A percentile compares a stretch with the other conserved stretches of the same genome.
Conservation (phyloP, 2,888 invertebrate genomes). For the Cyclophora punctaria region DNA sequence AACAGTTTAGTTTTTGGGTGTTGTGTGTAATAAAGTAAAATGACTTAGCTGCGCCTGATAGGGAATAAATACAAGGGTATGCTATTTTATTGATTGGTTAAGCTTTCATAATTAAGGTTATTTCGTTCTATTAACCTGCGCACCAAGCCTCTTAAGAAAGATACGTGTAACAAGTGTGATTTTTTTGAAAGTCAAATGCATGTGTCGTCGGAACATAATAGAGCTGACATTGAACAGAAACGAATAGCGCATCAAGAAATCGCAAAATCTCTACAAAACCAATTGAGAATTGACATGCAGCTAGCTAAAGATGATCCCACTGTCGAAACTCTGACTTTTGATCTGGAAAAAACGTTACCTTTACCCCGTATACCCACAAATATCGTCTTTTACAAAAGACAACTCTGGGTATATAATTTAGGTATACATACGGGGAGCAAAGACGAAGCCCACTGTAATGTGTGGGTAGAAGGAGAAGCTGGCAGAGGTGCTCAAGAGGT, state of each 20-base stretch:
- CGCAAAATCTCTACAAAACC: slow-evolving; percentile 1
- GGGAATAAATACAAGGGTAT: no score
- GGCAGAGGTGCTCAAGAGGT: slow-evolving; percentile 18
- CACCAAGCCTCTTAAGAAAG: slow-evolving; percentile 7
- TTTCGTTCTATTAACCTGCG: slow-evolving; percentile 9
- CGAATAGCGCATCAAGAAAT: neutral
- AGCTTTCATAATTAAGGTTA: no score
- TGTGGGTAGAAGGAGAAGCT: slow-evolving; percentile 20
- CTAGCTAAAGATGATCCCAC: slow-evolving; percentile 8
- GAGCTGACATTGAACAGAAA: neutral
- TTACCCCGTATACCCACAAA: slow-evolving; percentile 6
- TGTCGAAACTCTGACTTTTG: slow-evolving; percentile 4
- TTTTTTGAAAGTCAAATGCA: neutral
- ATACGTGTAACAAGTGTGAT: no score
- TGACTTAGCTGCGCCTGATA: no score
- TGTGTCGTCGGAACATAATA: neutral
- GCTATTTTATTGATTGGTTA: no score
- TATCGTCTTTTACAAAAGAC: slow-evolving; percentile 16
- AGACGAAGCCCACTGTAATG: slow-evolving; percentile 12
- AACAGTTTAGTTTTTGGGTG: no score
- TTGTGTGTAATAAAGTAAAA: no score
- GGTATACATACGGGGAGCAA: slow-evolving; percentile 10
- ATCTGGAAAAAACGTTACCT: slow-evolving; percentile 9
- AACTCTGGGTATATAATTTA: slow-evolving; percentile 12
- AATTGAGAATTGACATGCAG: neutral